phyloP scores from a whole-genome alignment of 2,113 vertebrate genomes.

The Carollia perspicillata region DNA sequence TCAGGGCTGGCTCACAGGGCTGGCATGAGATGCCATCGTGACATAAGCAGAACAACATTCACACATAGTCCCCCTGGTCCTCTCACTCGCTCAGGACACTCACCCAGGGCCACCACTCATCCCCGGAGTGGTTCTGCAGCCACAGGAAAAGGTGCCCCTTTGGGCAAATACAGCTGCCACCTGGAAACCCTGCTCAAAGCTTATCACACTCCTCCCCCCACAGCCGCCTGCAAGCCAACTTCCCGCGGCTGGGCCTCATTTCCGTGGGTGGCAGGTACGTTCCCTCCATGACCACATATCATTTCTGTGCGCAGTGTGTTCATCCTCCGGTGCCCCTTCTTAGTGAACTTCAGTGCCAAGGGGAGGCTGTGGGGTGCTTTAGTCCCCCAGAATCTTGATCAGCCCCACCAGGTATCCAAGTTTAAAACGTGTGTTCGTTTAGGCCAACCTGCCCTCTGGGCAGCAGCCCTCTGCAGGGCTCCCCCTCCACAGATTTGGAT shows the following conservation, averaged over 20 bases:
- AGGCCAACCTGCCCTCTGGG: background rate
- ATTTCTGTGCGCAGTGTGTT: accelerated
- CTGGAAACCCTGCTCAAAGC: background rate
- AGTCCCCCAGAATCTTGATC: background rate
- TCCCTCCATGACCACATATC: background rate
- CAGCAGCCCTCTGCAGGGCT: background rate
- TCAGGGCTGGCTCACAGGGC: background rate
- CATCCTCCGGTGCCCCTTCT: background rate
- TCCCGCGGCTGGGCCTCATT: background rate
- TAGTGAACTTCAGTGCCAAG: background rate
- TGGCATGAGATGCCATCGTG: accelerated
- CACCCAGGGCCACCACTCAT: background rate
- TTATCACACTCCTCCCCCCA: accelerated
- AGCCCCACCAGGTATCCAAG: background rate
- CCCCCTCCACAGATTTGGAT: accelerated
- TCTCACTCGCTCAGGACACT: background rate
- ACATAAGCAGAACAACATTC: background rate
- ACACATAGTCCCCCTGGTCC: no score
- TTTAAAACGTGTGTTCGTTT: background rate
- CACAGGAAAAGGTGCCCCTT: background rate
- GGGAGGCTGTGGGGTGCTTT: background rate
- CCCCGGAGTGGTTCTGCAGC: accelerated
- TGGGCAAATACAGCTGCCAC: accelerated
- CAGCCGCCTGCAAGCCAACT: background rate
- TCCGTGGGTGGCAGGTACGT: background rate